These are phyloP conservation scores for Cynoglossus semilaevis DNA, from an alignment of 2,113 vertebrate species.

Conservation along the genomic window DNA sequence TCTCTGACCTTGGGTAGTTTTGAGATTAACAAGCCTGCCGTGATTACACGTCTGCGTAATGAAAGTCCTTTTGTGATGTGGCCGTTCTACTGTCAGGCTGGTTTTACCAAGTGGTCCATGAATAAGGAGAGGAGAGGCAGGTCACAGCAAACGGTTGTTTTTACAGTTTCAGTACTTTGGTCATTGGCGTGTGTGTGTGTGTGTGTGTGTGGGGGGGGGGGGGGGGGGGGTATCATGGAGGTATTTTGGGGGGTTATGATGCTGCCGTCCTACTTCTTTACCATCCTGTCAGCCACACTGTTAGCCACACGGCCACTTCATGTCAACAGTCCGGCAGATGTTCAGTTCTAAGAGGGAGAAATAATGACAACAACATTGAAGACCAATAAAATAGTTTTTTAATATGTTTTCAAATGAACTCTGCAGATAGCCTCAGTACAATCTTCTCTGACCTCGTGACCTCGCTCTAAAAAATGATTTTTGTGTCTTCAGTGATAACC, in stretches of 20 bases:
- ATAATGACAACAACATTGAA: too few relatives aligned
- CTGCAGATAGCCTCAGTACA: too few relatives aligned
- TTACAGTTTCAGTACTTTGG: constrained; percentile 35
- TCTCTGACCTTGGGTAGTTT: constrained; percentile 93
- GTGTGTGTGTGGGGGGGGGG: neutral
- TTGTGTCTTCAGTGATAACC: too few relatives aligned
- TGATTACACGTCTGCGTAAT: constrained; percentile 83
- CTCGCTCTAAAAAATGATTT: too few relatives aligned
- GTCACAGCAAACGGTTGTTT: constrained; percentile 37
- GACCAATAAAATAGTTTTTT: too few relatives aligned
- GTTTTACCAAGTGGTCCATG: constrained; percentile 31
- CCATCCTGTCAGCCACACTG: constrained; percentile 49
- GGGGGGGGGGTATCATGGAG: constrained; percentile 11
- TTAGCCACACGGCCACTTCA: constrained; percentile 28
- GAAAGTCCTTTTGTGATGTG: constrained; percentile 80
- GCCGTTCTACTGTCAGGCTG: constrained; percentile 47
- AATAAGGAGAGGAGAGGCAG: constrained; percentile 24
- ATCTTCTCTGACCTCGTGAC: too few relatives aligned
- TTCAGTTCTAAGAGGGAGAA: too few relatives aligned
- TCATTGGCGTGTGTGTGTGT: constrained; percentile 23
- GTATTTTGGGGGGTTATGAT: constrained; percentile 31
- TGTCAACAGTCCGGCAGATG: constrained; percentile 23
- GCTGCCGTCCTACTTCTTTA: constrained; percentile 68
- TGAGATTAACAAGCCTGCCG: constrained; percentile 78
- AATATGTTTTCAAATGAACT: too few relatives aligned